A percentile compares a stretch with the other conserved stretches of the same genome.
Conservation (phyloP, 2,888 invertebrate genomes). For the Perdita meconis region DNA sequence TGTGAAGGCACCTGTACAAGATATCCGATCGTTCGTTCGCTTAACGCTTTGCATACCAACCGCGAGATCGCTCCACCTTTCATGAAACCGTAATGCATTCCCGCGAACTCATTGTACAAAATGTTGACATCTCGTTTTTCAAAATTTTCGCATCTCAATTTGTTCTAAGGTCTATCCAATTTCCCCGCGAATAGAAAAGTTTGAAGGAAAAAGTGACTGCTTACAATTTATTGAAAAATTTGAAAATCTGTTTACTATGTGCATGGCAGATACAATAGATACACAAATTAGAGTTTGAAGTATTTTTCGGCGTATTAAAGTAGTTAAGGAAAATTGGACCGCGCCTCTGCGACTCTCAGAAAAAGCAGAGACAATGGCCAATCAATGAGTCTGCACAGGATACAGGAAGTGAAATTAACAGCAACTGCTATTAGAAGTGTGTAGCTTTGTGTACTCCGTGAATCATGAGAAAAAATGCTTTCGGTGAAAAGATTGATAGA, state of each 20-base stretch:
- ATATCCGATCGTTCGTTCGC: conserved; percentile 38
- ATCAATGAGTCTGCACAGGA: conserved; percentile 42
- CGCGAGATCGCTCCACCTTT: conserved; percentile 70
- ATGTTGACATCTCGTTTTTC: no score
- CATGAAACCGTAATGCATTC: conserved; percentile 26
- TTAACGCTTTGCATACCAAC: conserved; percentile 61
- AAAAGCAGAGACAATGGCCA: conserved; percentile 53
- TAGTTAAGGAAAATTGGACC: conserved; percentile 45
- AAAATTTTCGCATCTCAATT: no score
- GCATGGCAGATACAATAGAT: not conserved
- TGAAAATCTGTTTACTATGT: not conserved
- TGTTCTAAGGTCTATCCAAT: not conserved
- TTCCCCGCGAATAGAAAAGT: not conserved
- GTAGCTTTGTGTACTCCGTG: not conserved
- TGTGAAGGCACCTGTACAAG: conserved; percentile 39
- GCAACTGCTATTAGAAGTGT: not conserved
- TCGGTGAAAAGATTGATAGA: not conserved
- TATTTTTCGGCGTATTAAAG: not conserved
- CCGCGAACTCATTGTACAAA: not conserved
- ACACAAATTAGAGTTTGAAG: not conserved
- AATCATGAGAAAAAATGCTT: not conserved
- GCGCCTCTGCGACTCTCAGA: conserved; percentile 54
- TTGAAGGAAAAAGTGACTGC: not conserved
- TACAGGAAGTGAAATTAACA: conserved; percentile 50
- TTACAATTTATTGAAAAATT: not conserved